Conservation (phyloP, 2,888 invertebrate species). For the Lasioglossum vierecki region DNA sequence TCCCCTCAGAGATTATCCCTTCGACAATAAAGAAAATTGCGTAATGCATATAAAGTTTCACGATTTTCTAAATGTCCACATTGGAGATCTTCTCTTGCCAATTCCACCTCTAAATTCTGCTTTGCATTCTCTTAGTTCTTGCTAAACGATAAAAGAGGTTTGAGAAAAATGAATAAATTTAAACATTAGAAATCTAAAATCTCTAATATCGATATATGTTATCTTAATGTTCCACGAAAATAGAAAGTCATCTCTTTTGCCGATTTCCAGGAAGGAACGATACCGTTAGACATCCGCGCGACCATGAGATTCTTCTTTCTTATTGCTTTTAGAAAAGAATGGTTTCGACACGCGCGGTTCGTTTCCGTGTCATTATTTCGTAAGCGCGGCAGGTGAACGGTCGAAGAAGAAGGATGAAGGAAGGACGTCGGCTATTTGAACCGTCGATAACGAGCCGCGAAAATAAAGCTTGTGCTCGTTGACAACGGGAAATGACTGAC, state of each 20-base stretch:
- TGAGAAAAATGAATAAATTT: not conserved
- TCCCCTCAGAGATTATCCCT: not conserved
- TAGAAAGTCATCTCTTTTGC: not conserved
- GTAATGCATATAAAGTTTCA: not conserved
- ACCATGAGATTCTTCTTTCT: not conserved
- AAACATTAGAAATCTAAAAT: not conserved
- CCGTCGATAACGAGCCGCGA: not conserved
- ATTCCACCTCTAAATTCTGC: not conserved
- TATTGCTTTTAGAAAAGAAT: not conserved
- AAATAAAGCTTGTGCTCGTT: not conserved
- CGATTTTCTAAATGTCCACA: not conserved
- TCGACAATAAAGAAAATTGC: not conserved
- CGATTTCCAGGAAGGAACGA: not conserved
- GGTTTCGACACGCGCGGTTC: not conserved
- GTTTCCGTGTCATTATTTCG: not conserved
- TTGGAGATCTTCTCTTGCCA: not conserved
- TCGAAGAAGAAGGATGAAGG: not conserved
- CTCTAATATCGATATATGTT: not conserved
- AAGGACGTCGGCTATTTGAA: not conserved
- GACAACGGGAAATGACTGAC: not conserved
- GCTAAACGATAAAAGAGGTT: not conserved
- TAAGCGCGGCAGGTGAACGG: conserved; percentile 4
- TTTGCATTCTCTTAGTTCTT: not conserved
- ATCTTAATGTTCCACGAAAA: not conserved
- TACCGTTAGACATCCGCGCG: not conserved